Evolutionary conservation across 2,113 vertebrate genomes (phyloP).

Genomic region (Pelusios castaneus): DNA sequence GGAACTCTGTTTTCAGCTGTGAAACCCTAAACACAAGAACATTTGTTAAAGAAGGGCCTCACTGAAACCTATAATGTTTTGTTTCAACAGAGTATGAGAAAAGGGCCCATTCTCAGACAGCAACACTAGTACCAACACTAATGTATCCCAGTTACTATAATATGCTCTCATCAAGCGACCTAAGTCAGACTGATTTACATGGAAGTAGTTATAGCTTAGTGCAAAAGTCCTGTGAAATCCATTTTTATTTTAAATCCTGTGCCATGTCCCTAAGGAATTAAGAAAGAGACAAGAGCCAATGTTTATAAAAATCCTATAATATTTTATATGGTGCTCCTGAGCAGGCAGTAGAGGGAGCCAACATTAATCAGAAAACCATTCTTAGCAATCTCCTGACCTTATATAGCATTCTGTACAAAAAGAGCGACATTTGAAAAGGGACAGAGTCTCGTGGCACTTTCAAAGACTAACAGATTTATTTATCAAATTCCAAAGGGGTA

Average conservation of each 20-base stretch:
- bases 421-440: background rate
- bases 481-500: no score
- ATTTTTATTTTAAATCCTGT: background rate
- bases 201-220: background rate
- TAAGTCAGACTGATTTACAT: background rate
- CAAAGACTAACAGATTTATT: no score
- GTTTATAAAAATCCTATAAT: background rate
- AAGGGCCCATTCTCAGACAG: background rate
- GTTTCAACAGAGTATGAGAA: conserved; percentile 9
- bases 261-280: background rate
- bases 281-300: background rate
- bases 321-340: background rate
- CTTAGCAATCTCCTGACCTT: background rate
- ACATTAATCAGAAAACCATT: background rate
- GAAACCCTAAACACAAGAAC: conserved; percentile 86
- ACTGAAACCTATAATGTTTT: background rate
- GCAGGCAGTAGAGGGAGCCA: background rate
- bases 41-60: conserved; percentile 48
- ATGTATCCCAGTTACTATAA: background rate
- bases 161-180: background rate
- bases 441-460: no score
- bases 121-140: background rate
- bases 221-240: background rate
- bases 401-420: background rate
- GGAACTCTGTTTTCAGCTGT: conserved; percentile 97